Percentiles rank a stretch among this genome's conserved stretches.
Conservation (phyloP, 1,140 invertebrate genomes). For the Trichonephila inaurata region DNA sequence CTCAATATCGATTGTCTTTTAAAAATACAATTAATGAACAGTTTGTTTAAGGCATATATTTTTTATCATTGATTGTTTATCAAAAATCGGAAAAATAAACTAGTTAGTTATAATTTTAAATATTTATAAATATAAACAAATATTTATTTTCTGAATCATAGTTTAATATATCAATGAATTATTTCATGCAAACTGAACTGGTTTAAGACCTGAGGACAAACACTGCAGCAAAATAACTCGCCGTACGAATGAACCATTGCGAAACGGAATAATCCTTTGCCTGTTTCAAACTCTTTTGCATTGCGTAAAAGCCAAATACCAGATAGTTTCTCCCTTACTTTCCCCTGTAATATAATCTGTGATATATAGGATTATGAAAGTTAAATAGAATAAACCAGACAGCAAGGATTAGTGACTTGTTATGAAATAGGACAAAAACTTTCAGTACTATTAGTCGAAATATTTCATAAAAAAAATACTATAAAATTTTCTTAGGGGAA, state of each 20-base stretch:
- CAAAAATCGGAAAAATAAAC: no score
- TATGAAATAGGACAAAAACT: background rate
- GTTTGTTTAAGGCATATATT: no score
- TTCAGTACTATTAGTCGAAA: background rate
- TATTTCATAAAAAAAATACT: no score
- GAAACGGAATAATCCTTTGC: background rate
- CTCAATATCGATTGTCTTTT: no score
- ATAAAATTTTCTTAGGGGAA: no score
- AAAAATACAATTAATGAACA: no score
- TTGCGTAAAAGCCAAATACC: background rate
- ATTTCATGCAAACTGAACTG: background rate
- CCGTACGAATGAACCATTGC: background rate
- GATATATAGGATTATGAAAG: background rate
- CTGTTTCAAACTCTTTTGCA: background rate
- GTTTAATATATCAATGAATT: background rate
- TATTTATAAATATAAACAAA: background rate
- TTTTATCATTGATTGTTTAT: no score
- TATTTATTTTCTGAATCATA: background rate
- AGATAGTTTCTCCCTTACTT: background rate
- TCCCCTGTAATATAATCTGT: no score
- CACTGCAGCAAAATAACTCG: no score
- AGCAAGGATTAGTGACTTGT: background rate
- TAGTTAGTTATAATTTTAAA: background rate
- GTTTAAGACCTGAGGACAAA: no score
- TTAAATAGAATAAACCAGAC: no score